Evolutionary conservation across 2,113 vertebrate species (phyloP), one percentile per base, ranked within the genome.

Genomic region (Procavia capensis): DNA sequence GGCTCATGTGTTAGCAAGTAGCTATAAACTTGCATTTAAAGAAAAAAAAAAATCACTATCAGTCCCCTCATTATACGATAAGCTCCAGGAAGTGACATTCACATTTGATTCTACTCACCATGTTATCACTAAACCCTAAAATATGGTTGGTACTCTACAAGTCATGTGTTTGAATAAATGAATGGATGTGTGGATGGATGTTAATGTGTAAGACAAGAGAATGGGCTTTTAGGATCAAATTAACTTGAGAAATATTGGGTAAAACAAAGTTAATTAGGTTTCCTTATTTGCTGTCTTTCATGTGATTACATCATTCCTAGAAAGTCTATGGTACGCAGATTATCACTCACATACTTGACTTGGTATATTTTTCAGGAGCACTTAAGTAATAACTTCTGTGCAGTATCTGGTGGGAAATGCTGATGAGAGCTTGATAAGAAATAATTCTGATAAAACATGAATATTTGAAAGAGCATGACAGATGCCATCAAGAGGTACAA

Each of bases 141-240:
- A 83, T 79, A 86, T 17, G 82, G 10, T 0, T 20, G 22, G 34
- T 19, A 34, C 39, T 85, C 63, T 43, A 39, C 27, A 80, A 81
- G 41, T 1, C 59, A 16, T 68, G 27, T 59, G 63, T 74, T 83
- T 93, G 59, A 57, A 66, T 81, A 17, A 75, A 39, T 66, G 43
- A 29, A 82, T 66, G 59, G 41, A 16, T 43, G 29, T 34, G 6
- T 47, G 25, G 14, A 41, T 59, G 43, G 27, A 59, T 39, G 17
- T 47, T 88, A 92, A 87, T 80, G 93, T 90, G 76, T 85, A 41
- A 85, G 50, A 76, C 57, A 88, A 2, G 20, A 31, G 27, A 90
- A 95, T 92, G 4, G 20, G 0, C 6, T 83, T 75, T 57, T 83
- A 79, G 41, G 61, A 90, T 61, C 47, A 84, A 90, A 92, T 79